Conservation (phyloP, 2,797 vertebrate genomes). For the Ara ararauna region DNA sequence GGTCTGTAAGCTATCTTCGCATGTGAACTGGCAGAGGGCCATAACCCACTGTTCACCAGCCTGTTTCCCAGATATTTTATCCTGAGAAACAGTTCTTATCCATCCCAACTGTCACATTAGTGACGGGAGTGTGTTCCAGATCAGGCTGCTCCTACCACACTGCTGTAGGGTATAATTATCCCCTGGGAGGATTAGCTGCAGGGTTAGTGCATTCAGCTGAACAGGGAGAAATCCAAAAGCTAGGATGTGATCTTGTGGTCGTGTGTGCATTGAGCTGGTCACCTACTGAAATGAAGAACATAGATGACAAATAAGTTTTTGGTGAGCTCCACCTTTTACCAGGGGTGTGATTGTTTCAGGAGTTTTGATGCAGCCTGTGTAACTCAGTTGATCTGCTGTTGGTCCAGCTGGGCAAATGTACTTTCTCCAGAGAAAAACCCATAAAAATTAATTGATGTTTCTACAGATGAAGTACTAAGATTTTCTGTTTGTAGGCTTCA, state of each 20-base stretch:
- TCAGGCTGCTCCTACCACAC: constrained; percentile 13
- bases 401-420: neutral
- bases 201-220: neutral
- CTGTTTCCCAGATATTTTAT: constrained; percentile 65
- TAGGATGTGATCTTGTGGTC: neutral
- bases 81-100: constrained; percentile 53
- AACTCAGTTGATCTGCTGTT: neutral
- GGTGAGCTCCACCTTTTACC: neutral
- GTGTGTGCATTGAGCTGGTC: neutral
- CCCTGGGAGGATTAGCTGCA: neutral
- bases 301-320: neutral
- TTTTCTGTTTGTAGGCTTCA: neutral
- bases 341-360: neutral
- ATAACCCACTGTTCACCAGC: constrained; percentile 51
- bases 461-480: neutral
- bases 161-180: neutral
- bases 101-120: neutral
- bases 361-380: neutral
- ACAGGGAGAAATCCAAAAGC: neutral
- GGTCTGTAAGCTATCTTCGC: constrained; percentile 35
- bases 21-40: constrained; percentile 51
- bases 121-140: constrained; percentile 23
- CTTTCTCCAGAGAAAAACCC: neutral
- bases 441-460: neutral
- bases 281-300: neutral